Base-by-base conservation (phyloP, 2,888 invertebrate species). In the Ariolimax columbianus region DNA sequence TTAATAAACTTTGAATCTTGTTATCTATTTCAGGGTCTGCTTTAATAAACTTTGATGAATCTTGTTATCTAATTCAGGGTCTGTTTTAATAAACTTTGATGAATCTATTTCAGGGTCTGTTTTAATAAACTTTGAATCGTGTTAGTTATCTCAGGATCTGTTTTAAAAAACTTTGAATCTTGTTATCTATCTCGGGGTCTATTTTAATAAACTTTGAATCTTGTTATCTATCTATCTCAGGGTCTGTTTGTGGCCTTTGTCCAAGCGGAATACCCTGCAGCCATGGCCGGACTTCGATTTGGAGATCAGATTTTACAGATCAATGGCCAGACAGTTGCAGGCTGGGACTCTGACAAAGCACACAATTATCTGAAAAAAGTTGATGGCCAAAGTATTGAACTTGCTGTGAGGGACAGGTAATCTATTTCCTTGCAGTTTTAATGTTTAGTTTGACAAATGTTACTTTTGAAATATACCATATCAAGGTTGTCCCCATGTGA, bases 261-360 rank as follows among this genome's bases (percentile, higher is more conserved):
- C 1, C 96, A 96, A 87, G 96, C 96, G 85, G 95, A 95, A 89
- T 97, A 97, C 78, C 97, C 98, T 4, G 98, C 98, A 82, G 96
- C 98, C 0, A 92, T 97, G 87, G 97, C 96, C 79, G 98, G 98
- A 0, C 94, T 98, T 66, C 95, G 98, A 90, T 98, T 98, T 94
- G 98, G 98, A 6, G 98, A 98, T 94, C 98, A 98, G 95, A 96
- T 98, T 87, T 94, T 98, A 88, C 97, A 98, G 94, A 96, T 98
- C 68, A 97, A 98, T 92, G 96, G 93, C 11, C 90, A 93, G 84
- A 92, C 91, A 70, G 92, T 93, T 30, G 98, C 98, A 88, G 98
- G 98, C 14, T 97, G 96, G 95, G 95, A 96, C 38, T 97, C 97
- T 95, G 97, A 97, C 86, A 96, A 97, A 93, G 95, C 95, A 23